Conservation (phyloP, 2,113 vertebrate genomes). For the Aix galericulata region DNA sequence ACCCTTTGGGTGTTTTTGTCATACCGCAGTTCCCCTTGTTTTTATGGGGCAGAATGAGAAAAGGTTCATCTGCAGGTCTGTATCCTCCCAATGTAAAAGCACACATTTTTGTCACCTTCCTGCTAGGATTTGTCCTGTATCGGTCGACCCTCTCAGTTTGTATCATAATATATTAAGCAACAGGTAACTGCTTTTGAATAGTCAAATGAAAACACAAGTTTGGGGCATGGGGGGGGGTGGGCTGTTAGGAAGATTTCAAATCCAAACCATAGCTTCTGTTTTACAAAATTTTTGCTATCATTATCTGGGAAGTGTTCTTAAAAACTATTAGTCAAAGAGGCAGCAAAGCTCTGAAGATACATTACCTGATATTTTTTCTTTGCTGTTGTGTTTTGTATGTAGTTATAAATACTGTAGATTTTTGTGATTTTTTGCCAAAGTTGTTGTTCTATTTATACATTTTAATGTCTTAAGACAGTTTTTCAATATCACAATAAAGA, state of each 20-base stretch:
- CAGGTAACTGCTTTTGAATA: conserved; percentile 67
- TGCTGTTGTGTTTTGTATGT: conserved; percentile 93
- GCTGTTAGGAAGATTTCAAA: conserved; percentile 28
- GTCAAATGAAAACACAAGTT: conserved; percentile 40
- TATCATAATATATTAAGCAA: conserved; percentile 27
- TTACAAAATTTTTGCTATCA: conserved; percentile 79
- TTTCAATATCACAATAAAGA: conserved; percentile 85
- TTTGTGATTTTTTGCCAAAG: conserved; percentile 92
- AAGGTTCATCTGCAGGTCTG: neutral
- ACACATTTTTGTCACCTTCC: neutral
- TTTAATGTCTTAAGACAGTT: conserved; percentile 93
- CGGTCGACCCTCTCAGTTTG: conserved; percentile 21
- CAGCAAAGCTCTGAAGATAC: conserved; percentile 82
- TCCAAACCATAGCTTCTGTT: conserved; percentile 70
- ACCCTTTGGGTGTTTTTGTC: neutral
- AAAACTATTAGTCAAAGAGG: conserved; percentile 79
- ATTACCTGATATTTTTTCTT: conserved; percentile 85
- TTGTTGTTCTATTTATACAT: conserved; percentile 95
- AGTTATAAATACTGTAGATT: conserved; percentile 90
- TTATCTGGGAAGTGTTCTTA: conserved; percentile 86
- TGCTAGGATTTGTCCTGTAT: neutral
- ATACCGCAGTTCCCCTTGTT: neutral
- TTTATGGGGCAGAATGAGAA: neutral
- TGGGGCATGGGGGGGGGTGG: neutral
- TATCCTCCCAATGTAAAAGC: neutral